Percentiles rank a stretch among this genome's conserved stretches.
Conservation (phyloP, 2,888 invertebrate species). For the Nineta flava region DNA sequence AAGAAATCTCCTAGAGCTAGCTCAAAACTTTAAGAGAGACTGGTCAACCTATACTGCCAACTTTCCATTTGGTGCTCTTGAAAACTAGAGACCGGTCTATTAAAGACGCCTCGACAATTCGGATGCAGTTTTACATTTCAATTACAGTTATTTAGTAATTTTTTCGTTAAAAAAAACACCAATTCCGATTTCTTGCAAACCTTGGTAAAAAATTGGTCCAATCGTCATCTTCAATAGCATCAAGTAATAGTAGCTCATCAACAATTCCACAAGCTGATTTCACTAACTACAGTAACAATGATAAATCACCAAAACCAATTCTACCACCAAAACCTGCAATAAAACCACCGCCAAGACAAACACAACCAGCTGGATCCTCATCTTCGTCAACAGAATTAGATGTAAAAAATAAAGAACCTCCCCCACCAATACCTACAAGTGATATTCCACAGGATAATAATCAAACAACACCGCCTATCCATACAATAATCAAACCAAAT, state of each 20-base stretch:
- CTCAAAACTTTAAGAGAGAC: too few species aligned
- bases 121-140: too few species aligned
- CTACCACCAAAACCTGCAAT: conserved; percentile 70
- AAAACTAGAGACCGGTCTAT: too few species aligned
- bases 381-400: conserved; percentile 8
- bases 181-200: too few species aligned
- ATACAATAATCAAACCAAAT: conserved; percentile 11
- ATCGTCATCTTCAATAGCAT: background rate
- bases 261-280: conserved; percentile 32
- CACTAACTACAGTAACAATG: conserved; percentile 21
- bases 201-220: too few species aligned
- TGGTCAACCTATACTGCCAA: too few species aligned
- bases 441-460: conserved; percentile 11
- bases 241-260: conserved; percentile 16
- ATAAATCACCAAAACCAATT: conserved; percentile 54
- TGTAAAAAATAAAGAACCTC: conserved; percentile 19
- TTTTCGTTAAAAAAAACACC: too few species aligned
- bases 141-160: too few species aligned
- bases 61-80: too few species aligned
- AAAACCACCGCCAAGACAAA: conserved; percentile 38
- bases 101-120: too few species aligned
- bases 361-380: conserved; percentile 14
- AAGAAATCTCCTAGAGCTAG: too few species aligned
- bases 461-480: conserved; percentile 7
- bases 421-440: conserved; percentile 8